A percentile compares a stretch with the other conserved stretches of the same genome.
Evolutionary conservation across 2,113 vertebrate species (phyloP).

Genomic region (human): GRCh38 chr4:1638501-1639000

Average conservation of each 20-base stretch:
- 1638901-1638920: neutral
- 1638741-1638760: neutral
- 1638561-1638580: neutral
- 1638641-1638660: too few species aligned
- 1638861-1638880: neutral
- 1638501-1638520: neutral
- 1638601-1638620: neutral
- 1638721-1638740: neutral
- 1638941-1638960: neutral
- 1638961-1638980: neutral
- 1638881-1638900: too few species aligned
- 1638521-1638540: neutral
- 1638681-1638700: neutral
- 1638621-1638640: too few species aligned
- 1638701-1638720: neutral
- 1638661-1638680: neutral
- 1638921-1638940: too few species aligned
- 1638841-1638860: neutral
- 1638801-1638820: neutral
- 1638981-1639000: neutral
- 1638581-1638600: neutral
- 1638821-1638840: too few species aligned
- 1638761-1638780: neutral
- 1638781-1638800: too few species aligned
- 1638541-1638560: accelerated